phyloP scores from a whole-genome alignment of 2,113 vertebrate species.

The Turnix velox region DNA sequence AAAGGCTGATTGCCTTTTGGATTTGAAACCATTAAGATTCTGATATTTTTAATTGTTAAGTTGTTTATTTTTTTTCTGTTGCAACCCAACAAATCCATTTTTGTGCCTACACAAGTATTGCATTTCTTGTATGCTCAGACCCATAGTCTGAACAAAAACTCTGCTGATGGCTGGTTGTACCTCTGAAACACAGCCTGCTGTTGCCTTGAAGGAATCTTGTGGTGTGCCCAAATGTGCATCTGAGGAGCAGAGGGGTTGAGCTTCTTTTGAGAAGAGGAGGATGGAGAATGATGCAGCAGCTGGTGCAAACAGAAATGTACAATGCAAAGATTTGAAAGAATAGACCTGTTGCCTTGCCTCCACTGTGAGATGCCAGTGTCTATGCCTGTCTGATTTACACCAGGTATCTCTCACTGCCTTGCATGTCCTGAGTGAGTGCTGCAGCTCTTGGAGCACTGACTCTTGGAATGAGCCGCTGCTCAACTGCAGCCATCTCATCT shows the following conservation, averaged over 20 bases:
- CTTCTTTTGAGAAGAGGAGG: background rate
- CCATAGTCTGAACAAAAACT: background rate
- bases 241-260: background rate
- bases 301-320: background rate
- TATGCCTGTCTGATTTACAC: fast-evolving
- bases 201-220: background rate
- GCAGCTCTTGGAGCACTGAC: fast-evolving
- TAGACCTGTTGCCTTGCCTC: background rate
- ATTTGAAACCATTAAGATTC: background rate
- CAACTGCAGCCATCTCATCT: background rate
- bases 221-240: too few species aligned
- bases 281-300: background rate
- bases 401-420: background rate
- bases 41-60: background rate
- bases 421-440: fast-evolving
- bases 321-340: background rate
- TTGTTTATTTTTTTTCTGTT: background rate
- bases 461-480: background rate
- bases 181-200: background rate
- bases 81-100: background rate
- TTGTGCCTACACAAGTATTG: background rate
- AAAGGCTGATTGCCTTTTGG: background rate
- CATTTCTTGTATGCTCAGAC: background rate
- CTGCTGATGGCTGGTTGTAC: background rate
- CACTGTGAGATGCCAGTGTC: background rate